Conservation (phyloP, 1,140 invertebrate species). For the Cephus cinctus region DNA sequence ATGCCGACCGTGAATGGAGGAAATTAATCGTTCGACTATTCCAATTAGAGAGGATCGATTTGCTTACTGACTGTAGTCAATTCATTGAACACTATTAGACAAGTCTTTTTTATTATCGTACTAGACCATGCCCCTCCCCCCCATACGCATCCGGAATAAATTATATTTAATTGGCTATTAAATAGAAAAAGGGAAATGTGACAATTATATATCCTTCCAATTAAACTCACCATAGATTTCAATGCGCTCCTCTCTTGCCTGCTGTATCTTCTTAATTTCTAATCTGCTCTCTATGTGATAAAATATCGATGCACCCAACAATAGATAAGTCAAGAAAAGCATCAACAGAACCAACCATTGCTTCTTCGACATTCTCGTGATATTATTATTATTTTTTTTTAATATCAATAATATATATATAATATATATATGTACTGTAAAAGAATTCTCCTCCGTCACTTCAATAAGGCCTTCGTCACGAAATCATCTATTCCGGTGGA, state of each 20-base stretch:
- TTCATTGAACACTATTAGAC: neutral
- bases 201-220: too few species aligned
- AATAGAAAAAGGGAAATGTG: too few species aligned
- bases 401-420: neutral
- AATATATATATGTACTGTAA: neutral
- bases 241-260: slow-evolving; percentile 62
- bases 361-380: slow-evolving; percentile 71
- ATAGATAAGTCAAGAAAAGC: slow-evolving; percentile 72
- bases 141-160: neutral
- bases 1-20: neutral
- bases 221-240: slow-evolving; percentile 70
- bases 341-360: slow-evolving; percentile 74
- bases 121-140: neutral
- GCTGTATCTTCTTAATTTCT: slow-evolving; percentile 60
- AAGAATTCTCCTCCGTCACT: slow-evolving; percentile 15
- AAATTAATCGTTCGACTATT: too few species aligned
- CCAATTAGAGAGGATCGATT: too few species aligned
- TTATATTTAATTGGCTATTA: neutral
- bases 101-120: neutral
- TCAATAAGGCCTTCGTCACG: slow-evolving; percentile 33
- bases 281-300: slow-evolving; percentile 72
- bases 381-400: slow-evolving; percentile 6
- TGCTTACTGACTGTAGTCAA: too few species aligned
- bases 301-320: slow-evolving; percentile 76
- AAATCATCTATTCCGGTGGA: slow-evolving; percentile 31